Conservation (phyloP, 2,113 vertebrate genomes). For the Pomatostomus ruficeps region DNA sequence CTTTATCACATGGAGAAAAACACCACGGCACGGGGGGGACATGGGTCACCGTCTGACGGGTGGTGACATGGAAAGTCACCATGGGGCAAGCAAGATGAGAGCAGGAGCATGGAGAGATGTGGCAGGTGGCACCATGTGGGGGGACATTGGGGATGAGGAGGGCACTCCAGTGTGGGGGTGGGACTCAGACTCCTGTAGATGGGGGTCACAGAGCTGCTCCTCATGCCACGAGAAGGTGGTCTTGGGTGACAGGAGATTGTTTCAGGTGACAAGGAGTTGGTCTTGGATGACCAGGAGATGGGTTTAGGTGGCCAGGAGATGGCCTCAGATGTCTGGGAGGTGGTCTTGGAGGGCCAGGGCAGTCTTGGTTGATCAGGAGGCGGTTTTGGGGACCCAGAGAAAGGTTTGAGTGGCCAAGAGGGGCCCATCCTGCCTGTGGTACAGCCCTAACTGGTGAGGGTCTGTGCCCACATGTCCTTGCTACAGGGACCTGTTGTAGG, state of each 20-base stretch:
- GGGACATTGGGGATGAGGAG: fast-evolving
- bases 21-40: neutral
- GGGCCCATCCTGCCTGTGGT: neutral
- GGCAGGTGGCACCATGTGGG: neutral
- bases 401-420: neutral
- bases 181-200: neutral
- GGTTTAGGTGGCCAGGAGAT: neutral
- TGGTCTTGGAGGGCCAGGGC: neutral
- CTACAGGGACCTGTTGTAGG: neutral
- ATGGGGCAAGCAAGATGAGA: neutral
- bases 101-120: neutral
- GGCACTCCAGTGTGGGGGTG: neutral
- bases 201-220: neutral
- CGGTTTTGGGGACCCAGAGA: neutral
- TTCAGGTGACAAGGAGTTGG: neutral
- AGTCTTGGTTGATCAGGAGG: neutral
- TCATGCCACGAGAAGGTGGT: neutral
- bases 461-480: neutral
- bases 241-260: neutral
- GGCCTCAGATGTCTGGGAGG: neutral
- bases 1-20: neutral
- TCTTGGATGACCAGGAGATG: neutral
- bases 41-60: neutral
- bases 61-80: neutral
- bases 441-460: neutral